Percentiles rank a stretch among this genome's conserved stretches.
Conservation (phyloP, 30 jellyfish, hydroid and myxozoan species). For the Rhopilema esculentum region DNA sequence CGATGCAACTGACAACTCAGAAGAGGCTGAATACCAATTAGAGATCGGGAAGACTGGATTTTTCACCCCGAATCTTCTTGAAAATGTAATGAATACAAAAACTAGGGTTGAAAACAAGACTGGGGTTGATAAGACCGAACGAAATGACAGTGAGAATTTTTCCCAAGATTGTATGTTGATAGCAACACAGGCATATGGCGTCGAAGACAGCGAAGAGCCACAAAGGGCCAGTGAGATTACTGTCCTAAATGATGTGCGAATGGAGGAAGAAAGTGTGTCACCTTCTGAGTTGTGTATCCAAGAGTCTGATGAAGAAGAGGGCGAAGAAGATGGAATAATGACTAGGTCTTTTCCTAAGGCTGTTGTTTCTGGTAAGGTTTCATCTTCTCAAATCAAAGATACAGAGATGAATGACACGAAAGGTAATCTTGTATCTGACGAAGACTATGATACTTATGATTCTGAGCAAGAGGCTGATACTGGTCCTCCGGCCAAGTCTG, state of each 20-base stretch:
- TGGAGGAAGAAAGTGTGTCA: background rate
- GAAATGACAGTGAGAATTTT: background rate
- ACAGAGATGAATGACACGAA: background rate
- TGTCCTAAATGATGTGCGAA: background rate
- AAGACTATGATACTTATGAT: background rate
- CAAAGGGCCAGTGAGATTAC: background rate
- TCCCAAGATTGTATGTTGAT: constrained; percentile 30
- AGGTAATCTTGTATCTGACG: background rate
- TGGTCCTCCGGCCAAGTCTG: background rate
- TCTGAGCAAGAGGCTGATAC: constrained; percentile 18
- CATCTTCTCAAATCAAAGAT: background rate
- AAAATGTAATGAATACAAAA: background rate
- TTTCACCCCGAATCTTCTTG: constrained; percentile 5
- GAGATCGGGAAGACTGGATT: constrained; percentile 17
- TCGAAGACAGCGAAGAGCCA: constrained; percentile 3
- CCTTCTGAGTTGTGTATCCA: background rate
- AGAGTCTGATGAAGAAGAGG: background rate
- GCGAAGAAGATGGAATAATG: background rate
- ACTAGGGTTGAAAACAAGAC: background rate
- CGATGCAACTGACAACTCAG: constrained; percentile 30
- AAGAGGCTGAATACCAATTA: background rate
- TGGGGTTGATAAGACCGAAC: background rate
- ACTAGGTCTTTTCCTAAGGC: background rate
- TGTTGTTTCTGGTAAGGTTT: background rate
- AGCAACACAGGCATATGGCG: constrained; percentile 44